phyloP scores from a whole-genome alignment of 2,888 invertebrate species.

The Leptura quadrifasciata region DNA sequence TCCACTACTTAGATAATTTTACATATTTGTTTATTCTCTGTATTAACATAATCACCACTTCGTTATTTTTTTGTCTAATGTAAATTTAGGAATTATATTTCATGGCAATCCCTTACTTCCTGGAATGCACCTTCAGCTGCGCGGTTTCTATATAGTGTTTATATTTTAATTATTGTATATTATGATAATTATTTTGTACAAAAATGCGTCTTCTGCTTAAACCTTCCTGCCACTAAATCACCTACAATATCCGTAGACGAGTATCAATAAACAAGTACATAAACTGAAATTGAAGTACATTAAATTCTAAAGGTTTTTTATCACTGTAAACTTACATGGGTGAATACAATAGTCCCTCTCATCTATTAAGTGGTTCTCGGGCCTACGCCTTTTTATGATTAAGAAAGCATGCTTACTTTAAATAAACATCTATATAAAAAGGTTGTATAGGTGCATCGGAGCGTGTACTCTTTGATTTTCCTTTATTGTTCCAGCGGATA shows the following conservation, averaged over 20 bases:
- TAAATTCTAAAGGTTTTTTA: slow-evolving; percentile 17
- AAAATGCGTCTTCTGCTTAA: too few relatives aligned
- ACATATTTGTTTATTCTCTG: too few relatives aligned
- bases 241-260: slow-evolving; percentile 21
- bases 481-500: not conserved
- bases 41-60: too few relatives aligned
- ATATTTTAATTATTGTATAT: too few relatives aligned
- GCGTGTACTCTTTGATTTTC: slow-evolving; percentile 6
- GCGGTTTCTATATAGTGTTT: too few relatives aligned
- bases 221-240: not conserved
- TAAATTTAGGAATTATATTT: too few relatives aligned
- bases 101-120: too few relatives aligned
- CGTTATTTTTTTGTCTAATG: too few relatives aligned
- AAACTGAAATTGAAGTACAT: slow-evolving; percentile 10
- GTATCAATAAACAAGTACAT: slow-evolving; percentile 26
- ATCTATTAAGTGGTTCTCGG: slow-evolving; percentile 21
- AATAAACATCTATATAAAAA: slow-evolving; percentile 14
- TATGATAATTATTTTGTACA: too few relatives aligned
- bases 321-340: slow-evolving; percentile 7
- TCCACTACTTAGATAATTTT: too few relatives aligned
- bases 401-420: slow-evolving; percentile 31
- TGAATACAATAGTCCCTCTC: slow-evolving; percentile 30
- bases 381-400: slow-evolving; percentile 34
- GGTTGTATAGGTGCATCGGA: not conserved
- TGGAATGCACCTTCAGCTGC: too few relatives aligned